Evolutionary conservation across 2,113 vertebrate species (phyloP), one percentile per base, ranked within the genome.

Genomic region (Lophura nycthemera): DNA sequence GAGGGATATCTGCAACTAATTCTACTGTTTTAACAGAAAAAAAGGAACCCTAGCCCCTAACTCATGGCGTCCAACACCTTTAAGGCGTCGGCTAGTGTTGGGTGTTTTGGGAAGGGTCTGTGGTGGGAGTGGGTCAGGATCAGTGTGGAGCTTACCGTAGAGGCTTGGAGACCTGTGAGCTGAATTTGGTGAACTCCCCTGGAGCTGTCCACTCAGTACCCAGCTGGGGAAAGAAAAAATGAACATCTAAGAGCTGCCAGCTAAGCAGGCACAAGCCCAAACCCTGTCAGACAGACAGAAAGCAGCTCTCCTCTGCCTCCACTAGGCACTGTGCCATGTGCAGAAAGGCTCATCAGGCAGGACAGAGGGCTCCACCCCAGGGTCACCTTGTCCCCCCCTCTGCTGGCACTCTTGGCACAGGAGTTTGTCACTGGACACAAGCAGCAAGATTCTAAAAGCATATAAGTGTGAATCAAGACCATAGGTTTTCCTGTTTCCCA

Each of bases 111-210:
- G 60, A 48, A 71, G 64, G n/a, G 4, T 4, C 6, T 18, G 2
- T 0, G 6, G 45, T 25, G 0, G 64, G 45, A 38, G n/a, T 50
- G 3, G 21, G 19, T 24, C 30, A 59, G 90, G 71, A 71, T 16
- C 57, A 54, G 78, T 3, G 0, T 6, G 52, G 47, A 83, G 42
- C 20, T 98, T 97, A 99, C 99, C 98, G 98, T 40, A 99, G 97
- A 50, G 99, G 98, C 94, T 98, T 99, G 89, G 99, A 99, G 67
- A 99, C 98, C 66, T 99, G 99, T 16, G 99, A 99, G 97, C 99
- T 98, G 98, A 99, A 99, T 90, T 99, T 99, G 98, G 98, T 99
- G 98, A 99, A 99, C 91, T 99, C 99, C 80, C 99, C 99, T 0
- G 99, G 99, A 0, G 99, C 99, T 0, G 99, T 99, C 99, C 99